These are phyloP conservation scores for Ptycholaimellus sp. DNA, from an alignment of 2,888 invertebrate genomes.

Conservation along the genomic window DNA sequence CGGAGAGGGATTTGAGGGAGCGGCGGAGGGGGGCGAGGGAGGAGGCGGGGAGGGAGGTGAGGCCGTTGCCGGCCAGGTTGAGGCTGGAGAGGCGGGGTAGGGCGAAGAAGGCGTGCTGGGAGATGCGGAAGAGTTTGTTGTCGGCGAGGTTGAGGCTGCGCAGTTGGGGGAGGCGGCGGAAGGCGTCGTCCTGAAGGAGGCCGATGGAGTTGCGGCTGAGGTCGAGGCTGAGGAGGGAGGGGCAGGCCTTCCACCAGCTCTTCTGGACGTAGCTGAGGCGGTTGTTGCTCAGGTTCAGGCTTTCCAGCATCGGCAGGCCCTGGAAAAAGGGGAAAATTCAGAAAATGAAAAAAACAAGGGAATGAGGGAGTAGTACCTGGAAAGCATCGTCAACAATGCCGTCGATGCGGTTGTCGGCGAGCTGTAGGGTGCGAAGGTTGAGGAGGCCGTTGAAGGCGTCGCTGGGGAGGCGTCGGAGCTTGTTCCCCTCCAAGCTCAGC, in stretches of 20 bases:
- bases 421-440: constrained; percentile 21
- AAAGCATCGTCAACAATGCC: constrained; percentile 19
- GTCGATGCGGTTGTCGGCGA: constrained; percentile 23
- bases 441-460: constrained; percentile 27
- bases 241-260: constrained; percentile 4
- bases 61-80: constrained; percentile 13
- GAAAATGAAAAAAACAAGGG: too few species aligned
- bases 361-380: too few species aligned
- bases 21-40: constrained; percentile 10
- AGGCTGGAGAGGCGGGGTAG: constrained; percentile 18
- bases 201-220: constrained; percentile 5
- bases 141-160: constrained; percentile 1
- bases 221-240: constrained; percentile 3
- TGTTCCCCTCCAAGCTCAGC: neutral
- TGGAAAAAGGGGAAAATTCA: too few species aligned
- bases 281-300: constrained; percentile 22
- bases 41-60: constrained; percentile 10
- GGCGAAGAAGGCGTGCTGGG: constrained; percentile 27
- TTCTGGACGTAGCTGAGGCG: constrained; percentile 8
- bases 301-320: constrained; percentile 17
- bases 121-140: constrained; percentile 23
- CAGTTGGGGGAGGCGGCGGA: constrained; percentile 3
- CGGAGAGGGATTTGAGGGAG: constrained; percentile 9
- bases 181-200: constrained; percentile 3
- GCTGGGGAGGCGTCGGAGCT: constrained; percentile 18